Evolutionary conservation across 2,797 vertebrate species (phyloP).

Genomic region (Huso huso): DNA sequence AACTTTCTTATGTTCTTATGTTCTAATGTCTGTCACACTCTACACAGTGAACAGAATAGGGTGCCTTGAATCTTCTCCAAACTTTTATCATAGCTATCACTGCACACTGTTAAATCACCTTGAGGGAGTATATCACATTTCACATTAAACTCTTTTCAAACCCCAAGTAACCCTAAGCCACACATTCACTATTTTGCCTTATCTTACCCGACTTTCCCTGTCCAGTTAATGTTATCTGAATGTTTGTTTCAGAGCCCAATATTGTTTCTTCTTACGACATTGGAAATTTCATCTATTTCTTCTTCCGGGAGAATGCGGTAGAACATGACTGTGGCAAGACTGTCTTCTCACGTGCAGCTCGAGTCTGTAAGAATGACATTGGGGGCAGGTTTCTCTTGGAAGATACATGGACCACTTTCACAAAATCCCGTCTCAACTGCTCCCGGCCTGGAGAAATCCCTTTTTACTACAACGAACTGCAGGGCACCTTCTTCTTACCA

Average conservation of each 20-base stretch:
- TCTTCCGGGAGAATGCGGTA: constrained; percentile 91
- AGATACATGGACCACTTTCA: constrained; percentile 97
- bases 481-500: constrained; percentile 88
- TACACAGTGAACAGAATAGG: no score
- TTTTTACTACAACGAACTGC: constrained; percentile 90
- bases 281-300: constrained; percentile 93
- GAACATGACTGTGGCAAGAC: constrained; percentile 92
- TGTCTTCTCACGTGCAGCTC: constrained; percentile 83
- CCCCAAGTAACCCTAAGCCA: no score
- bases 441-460: constrained; percentile 90
- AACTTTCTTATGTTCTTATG: no score
- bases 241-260: constrained; percentile 76
- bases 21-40: no score
- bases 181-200: no score
- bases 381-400: constrained; percentile 91
- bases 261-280: constrained; percentile 95
- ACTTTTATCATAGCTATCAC: no score
- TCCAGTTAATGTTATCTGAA: not conserved
- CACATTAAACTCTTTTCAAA: no score
- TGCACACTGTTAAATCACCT: no score
- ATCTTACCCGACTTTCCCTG: no score
- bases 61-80: no score
- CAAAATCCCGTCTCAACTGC: constrained; percentile 93
- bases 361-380: constrained; percentile 92
- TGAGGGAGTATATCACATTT: no score